Evolutionary conservation across 2,113 vertebrate species (phyloP).

Genomic region (Saccopteryx leptura): DNA sequence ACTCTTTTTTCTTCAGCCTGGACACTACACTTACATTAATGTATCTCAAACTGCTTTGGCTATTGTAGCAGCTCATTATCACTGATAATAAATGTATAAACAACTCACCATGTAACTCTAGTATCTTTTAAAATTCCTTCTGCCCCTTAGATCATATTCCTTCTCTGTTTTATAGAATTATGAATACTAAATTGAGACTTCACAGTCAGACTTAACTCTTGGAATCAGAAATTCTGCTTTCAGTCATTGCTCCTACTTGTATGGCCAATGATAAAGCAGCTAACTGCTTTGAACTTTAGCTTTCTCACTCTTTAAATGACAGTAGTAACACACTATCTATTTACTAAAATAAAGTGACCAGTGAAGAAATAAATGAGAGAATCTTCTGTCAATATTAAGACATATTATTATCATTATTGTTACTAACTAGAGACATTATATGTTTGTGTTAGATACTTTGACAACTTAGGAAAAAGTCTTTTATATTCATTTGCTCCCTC

Average conservation of each 20-base stretch:
- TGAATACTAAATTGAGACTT: neutral
- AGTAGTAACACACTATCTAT: neutral
- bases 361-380: neutral
- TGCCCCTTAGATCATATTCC: neutral
- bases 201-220: neutral
- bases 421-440: neutral
- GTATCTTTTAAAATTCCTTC: neutral
- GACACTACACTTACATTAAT: neutral
- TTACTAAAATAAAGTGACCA: neutral
- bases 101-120: neutral
- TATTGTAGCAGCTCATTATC: conserved; percentile 31
- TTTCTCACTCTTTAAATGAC: neutral
- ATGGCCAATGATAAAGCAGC: neutral
- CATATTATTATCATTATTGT: neutral
- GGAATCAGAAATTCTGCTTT: conserved; percentile 4
- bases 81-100: neutral
- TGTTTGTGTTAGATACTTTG: neutral
- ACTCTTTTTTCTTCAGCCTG: neutral
- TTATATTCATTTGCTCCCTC: neutral
- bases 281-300: neutral
- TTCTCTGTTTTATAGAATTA: neutral
- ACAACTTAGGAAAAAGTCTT: neutral
- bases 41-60: neutral
- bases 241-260: neutral
- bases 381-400: neutral